Percentiles rank a stretch among this genome's conserved stretches.
Conservation (phyloP, 2,113 vertebrate genomes). For the Danio rerio region DNA sequence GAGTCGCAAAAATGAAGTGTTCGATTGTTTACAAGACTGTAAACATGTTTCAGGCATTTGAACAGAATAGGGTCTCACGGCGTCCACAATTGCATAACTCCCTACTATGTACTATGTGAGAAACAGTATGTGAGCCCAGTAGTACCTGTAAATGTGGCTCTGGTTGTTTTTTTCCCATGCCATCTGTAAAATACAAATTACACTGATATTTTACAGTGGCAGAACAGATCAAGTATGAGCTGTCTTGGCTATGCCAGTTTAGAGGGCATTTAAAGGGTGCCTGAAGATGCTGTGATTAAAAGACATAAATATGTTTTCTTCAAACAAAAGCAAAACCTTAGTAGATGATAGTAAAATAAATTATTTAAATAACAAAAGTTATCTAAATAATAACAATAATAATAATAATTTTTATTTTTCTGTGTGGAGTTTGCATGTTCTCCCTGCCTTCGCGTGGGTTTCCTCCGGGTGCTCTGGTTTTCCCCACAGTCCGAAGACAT, state of each 20-base stretch:
- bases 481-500: no score
- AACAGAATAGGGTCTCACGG: not conserved
- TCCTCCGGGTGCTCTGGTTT: no score
- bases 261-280: not conserved
- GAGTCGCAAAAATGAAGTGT: not conserved
- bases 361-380: no score
- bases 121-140: no score
- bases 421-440: no score
- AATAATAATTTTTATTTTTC: no score
- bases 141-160: not conserved
- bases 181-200: slow-evolving; percentile 3
- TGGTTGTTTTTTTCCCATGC: not conserved
- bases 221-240: slow-evolving; percentile 6
- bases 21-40: not conserved
- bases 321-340: not conserved
- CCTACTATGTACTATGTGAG: no score
- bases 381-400: no score
- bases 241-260: not conserved
- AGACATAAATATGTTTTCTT: not conserved
- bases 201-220: not conserved
- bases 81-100: no score
- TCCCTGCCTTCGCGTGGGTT: no score
- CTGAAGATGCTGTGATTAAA: not conserved
- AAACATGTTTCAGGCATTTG: slow-evolving; percentile 6
- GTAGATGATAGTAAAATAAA: no score